Percentiles rank a stretch among this genome's conserved stretches.
Evolutionary conservation across 2,888 invertebrate species (phyloP).

Genomic region (Troides helena): DNA sequence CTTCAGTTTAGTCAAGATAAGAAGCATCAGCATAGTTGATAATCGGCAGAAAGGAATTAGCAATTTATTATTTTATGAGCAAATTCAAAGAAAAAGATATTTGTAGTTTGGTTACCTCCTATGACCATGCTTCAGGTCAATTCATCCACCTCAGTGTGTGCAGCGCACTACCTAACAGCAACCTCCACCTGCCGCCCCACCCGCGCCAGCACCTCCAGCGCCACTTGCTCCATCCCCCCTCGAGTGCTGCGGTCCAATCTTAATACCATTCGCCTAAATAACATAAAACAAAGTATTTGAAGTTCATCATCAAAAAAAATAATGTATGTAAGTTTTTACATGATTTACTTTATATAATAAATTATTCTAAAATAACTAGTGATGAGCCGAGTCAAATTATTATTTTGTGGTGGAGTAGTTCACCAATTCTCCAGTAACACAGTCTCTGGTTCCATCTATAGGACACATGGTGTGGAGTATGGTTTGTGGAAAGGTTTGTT

Average conservation of each 20-base stretch:
- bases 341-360: no score
- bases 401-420: no score
- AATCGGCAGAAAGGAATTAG: no score
- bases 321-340: no score
- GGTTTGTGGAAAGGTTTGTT: no score
- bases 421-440: no score
- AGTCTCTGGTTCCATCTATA: no score
- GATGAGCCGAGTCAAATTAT: no score
- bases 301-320: not conserved
- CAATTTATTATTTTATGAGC: not conserved
- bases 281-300: conserved; percentile 37
- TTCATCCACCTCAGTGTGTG: conserved; percentile 65
- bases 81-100: not conserved
- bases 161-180: conserved; percentile 88
- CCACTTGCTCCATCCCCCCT: conserved; percentile 90
- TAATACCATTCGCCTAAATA: conserved; percentile 97
- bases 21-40: no score
- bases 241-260: conserved; percentile 99
- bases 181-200: conserved; percentile 91
- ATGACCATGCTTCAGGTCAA: conserved; percentile 28
- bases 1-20: no score
- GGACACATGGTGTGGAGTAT: no score
- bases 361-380: no score
- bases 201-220: conserved; percentile 88
- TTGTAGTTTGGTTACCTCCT: conserved; percentile 12